phyloP scores from a whole-genome alignment of 2,888 invertebrate genomes.

The Zygaena filipendulae region DNA sequence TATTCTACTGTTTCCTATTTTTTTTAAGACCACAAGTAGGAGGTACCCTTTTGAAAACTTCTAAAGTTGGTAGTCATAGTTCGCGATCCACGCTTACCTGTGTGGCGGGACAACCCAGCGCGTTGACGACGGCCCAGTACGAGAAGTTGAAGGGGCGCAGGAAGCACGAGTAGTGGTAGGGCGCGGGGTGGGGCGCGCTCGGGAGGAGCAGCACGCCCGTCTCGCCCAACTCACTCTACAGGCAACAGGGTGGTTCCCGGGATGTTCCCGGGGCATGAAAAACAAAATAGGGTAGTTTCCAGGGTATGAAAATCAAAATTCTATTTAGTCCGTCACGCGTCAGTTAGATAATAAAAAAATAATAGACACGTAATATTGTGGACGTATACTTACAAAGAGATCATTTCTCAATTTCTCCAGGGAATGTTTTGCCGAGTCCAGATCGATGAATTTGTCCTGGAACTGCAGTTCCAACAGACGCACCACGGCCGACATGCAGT shows the following conservation, averaged over 20 bases:
- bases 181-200: slow-evolving; percentile 83
- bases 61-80: too few species aligned
- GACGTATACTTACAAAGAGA: slow-evolving; percentile 73
- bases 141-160: slow-evolving; percentile 85
- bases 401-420: slow-evolving; percentile 71
- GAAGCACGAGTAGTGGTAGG: slow-evolving; percentile 84
- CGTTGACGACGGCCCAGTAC: slow-evolving; percentile 89
- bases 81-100: too few species aligned
- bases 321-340: too few species aligned
- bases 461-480: slow-evolving; percentile 71
- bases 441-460: slow-evolving; percentile 69
- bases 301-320: too few species aligned
- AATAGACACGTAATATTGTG: too few species aligned
- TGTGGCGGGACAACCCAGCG: slow-evolving; percentile 85
- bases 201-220: slow-evolving; percentile 90
- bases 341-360: too few species aligned
- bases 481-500: slow-evolving; percentile 73
- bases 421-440: slow-evolving; percentile 71
- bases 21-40: too few species aligned
- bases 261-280: too few species aligned
- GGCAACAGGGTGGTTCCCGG: too few species aligned
- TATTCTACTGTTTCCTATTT: too few species aligned
- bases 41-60: too few species aligned
- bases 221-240: slow-evolving; percentile 78
- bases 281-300: too few species aligned